Evolutionary conservation across 2,797 vertebrate species (phyloP).

Genomic region (Aselliscus stoliczkanus): DNA sequence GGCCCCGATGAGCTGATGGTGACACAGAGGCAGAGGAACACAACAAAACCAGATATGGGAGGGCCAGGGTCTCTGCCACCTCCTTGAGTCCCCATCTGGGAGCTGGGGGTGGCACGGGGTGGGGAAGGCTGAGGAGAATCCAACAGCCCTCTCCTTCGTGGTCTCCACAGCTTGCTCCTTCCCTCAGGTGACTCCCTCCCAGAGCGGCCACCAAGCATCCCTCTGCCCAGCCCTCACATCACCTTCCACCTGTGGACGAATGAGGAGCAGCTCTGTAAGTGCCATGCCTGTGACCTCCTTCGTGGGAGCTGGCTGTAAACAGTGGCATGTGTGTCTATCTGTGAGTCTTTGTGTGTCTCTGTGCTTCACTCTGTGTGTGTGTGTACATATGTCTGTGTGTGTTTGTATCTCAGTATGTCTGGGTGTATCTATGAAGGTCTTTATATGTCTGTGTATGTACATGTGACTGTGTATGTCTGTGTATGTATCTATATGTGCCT

Average conservation of each 20-base stretch:
- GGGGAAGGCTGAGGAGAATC: neutral
- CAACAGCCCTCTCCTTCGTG: neutral
- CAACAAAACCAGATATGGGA: neutral
- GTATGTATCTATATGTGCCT: neutral
- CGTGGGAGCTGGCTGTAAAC: neutral
- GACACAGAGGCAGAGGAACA: neutral
- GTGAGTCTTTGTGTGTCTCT: neutral
- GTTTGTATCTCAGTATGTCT: neutral
- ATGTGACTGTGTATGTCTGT: neutral
- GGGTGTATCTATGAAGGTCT: neutral
- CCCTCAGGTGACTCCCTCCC: conserved; percentile 46
- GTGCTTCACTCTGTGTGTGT: no score
- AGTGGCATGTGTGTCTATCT: neutral
- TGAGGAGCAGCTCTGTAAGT: conserved; percentile 93
- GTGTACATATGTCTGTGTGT: neutral
- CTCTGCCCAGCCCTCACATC: conserved; percentile 92
- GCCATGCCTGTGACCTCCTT: rapidly evolving
- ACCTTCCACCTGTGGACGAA: conserved; percentile 93
- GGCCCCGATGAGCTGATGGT: neutral
- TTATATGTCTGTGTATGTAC: neutral
- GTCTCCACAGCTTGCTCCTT: conserved; percentile 31
- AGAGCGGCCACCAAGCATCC: conserved; percentile 77
- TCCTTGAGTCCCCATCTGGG: neutral
- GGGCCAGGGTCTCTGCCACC: neutral
- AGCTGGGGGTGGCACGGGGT: neutral